Percentiles rank a stretch among this genome's conserved stretches.
phyloP scores from a whole-genome alignment of 2,888 invertebrate genomes.

The Andrena bucephala region DNA sequence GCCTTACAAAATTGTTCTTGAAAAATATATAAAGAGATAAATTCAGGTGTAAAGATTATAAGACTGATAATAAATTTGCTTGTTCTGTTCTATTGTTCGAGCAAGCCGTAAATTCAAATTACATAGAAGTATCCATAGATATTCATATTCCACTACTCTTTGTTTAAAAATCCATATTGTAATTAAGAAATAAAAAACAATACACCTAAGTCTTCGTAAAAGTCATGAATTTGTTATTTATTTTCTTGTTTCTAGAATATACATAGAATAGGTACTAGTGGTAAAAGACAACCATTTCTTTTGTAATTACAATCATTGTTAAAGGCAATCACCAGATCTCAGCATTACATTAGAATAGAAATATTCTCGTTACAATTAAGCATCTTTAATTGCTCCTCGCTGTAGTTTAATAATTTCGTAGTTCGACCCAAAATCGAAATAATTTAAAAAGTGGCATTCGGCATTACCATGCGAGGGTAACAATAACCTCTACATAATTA shows the following conservation, averaged over 20 bases:
- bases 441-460: neutral
- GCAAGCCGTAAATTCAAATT: slow-evolving; percentile 18
- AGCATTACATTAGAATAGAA: neutral
- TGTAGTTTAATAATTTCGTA: neutral
- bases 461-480: neutral
- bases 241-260: slow-evolving; percentile 5
- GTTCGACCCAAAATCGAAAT: neutral
- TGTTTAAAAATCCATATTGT: slow-evolving; percentile 23
- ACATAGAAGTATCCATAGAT: slow-evolving; percentile 28
- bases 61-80: slow-evolving; percentile 50
- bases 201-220: slow-evolving; percentile 28
- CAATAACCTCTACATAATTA: slow-evolving; percentile 6
- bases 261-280: neutral
- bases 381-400: neutral
- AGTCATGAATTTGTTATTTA: slow-evolving; percentile 17
- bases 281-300: neutral
- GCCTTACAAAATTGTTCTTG: slow-evolving; percentile 50
- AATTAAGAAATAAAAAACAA: slow-evolving; percentile 16
- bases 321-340: neutral
- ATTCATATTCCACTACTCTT: slow-evolving; percentile 20
- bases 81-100: slow-evolving; percentile 32
- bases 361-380: neutral
- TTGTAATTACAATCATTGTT: neutral
- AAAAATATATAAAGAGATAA: slow-evolving; percentile 25
- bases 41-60: slow-evolving; percentile 38